Evolutionary conservation across 2,888 invertebrate species (phyloP).

Genomic region (Trichopria drosophilae): DNA sequence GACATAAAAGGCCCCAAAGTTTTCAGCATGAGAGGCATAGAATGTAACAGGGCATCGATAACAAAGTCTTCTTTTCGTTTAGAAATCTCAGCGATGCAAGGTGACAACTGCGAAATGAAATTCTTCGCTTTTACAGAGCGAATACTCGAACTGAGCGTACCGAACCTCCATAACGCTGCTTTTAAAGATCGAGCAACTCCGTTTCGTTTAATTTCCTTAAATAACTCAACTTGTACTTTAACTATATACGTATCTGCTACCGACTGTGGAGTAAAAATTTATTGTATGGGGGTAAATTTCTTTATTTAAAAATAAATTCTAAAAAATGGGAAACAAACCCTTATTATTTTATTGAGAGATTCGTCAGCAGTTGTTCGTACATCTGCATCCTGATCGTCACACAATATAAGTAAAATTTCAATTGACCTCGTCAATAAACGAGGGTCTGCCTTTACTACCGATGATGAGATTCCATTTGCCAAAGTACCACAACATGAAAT

Average conservation of each 20-base stretch:
- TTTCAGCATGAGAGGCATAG: slow-evolving; percentile 69
- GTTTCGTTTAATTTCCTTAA: slow-evolving; percentile 81
- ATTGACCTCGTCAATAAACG: slow-evolving; percentile 72
- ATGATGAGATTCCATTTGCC: slow-evolving; percentile 71
- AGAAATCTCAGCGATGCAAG: slow-evolving; percentile 72
- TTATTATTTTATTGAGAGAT: slow-evolving; percentile 76
- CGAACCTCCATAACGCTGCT: slow-evolving; percentile 77
- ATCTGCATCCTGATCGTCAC: slow-evolving; percentile 78
- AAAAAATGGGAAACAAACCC: slow-evolving; percentile 56
- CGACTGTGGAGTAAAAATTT: slow-evolving; percentile 52
- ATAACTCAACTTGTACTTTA: slow-evolving; percentile 77
- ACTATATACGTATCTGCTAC: slow-evolving; percentile 70
- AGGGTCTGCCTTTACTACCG: slow-evolving; percentile 64
- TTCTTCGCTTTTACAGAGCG: slow-evolving; percentile 77
- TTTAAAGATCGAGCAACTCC: slow-evolving; percentile 71
- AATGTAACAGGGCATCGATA: slow-evolving; percentile 68
- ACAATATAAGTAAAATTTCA: slow-evolving; percentile 70
- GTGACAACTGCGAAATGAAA: slow-evolving; percentile 75
- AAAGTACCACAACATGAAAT: slow-evolving; percentile 72
- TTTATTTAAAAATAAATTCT: background rate
- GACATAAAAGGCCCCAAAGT: slow-evolving; percentile 71
- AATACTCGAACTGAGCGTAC: slow-evolving; percentile 74
- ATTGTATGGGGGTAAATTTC: background rate
- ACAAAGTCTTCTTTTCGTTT: slow-evolving; percentile 72
- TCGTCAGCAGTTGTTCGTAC: slow-evolving; percentile 81